Conservation (phyloP, 1,140 invertebrate genomes). For the Plodia interpunctella region DNA sequence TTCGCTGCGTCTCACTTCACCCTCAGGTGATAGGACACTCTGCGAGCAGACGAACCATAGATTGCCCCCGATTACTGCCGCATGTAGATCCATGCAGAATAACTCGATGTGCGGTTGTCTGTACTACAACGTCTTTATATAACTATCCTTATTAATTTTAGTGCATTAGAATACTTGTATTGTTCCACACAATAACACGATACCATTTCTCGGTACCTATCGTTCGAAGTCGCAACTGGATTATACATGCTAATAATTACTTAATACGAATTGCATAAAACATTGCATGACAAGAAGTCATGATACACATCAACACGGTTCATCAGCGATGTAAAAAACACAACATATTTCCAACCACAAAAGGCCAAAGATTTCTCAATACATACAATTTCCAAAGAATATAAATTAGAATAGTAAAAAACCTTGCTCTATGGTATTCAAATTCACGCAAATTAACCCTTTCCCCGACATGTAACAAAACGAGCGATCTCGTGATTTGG, state of each 20-base stretch:
- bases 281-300: not conserved
- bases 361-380: too few relatives aligned
- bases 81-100: too few relatives aligned
- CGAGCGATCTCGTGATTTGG: not conserved
- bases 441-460: slow-evolving; percentile 1
- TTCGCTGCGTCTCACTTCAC: too few relatives aligned
- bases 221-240: not conserved
- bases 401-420: too few relatives aligned
- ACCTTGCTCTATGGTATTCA: not conserved
- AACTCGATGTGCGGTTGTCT: not conserved
- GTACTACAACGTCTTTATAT: not conserved
- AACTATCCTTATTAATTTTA: not conserved
- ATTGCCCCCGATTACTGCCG: too few relatives aligned
- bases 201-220: not conserved
- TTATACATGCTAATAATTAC: not conserved
- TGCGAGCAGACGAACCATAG: too few relatives aligned
- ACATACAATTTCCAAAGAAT: too few relatives aligned
- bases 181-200: not conserved
- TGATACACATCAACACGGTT: not conserved
- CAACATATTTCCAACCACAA: too few relatives aligned
- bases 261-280: not conserved
- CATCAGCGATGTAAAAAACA: too few relatives aligned
- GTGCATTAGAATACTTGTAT: not conserved
- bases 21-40: too few relatives aligned
- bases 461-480: not conserved